A percentile compares a stretch with the other conserved stretches of the same genome.
These are phyloP conservation scores for Eptatretus burgeri DNA, from an alignment of 2,113 vertebrate species.

Conservation along the genomic window DNA sequence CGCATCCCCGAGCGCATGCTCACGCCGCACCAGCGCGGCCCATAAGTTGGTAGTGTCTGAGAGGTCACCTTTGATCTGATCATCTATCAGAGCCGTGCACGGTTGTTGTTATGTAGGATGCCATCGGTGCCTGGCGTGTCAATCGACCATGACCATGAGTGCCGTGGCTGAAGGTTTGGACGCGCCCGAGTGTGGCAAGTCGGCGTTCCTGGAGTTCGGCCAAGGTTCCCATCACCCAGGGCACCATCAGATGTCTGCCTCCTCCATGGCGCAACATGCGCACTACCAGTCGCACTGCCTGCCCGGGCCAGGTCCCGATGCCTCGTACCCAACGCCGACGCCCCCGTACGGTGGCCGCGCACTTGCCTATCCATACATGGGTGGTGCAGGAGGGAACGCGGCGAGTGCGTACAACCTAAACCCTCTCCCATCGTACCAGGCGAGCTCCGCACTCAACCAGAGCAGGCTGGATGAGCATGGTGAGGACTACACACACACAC, in stretches of 20 bases:
- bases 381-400: constrained; percentile 1
- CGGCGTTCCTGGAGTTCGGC: constrained; percentile 6
- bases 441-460: not conserved
- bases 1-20: no score
- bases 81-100: no score
- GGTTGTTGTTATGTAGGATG: no score
- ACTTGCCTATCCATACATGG: not conserved
- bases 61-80: no score
- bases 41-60: no score
- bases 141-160: constrained; percentile 3
- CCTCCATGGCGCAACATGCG: constrained; percentile 1
- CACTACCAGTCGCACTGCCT: constrained; percentile 6
- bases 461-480: not conserved
- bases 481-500: not conserved
- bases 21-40: no score
- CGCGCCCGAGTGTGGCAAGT: constrained; percentile 5
- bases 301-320: not conserved
- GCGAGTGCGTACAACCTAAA: not conserved
- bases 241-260: constrained; percentile 5
- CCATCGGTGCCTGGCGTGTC: no score
- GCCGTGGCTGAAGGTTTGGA: not conserved
- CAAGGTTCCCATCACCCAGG: not conserved
- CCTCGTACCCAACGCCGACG: not conserved
- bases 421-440: constrained; percentile 6
- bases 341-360: not conserved